phyloP scores from a whole-genome alignment of 2,113 vertebrate genomes.

The Cephalopholis sonnerati region DNA sequence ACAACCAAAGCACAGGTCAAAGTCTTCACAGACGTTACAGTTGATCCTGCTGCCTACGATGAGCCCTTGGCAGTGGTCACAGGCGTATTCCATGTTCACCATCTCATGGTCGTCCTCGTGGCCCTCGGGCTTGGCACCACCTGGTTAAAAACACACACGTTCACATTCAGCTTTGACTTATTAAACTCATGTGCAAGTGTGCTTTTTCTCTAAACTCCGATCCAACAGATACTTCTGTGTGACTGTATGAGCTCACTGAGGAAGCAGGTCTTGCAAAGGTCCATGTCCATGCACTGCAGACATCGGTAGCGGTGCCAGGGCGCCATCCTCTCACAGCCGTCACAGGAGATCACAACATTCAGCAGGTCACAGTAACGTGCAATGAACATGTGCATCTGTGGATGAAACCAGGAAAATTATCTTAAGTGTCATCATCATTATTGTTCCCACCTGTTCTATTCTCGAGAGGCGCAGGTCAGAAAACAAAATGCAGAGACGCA shows the following conservation, averaged over 20 bases:
- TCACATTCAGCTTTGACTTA: neutral
- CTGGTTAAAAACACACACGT: slow-evolving; percentile 72
- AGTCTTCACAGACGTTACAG: slow-evolving; percentile 97
- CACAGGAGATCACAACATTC: slow-evolving; percentile 97
- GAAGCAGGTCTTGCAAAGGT: slow-evolving; percentile 98
- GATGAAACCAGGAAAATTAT: neutral
- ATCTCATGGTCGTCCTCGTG: slow-evolving; percentile 98
- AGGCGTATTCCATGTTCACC: slow-evolving; percentile 98
- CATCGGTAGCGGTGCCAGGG: slow-evolving; percentile 98
- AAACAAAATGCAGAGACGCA: neutral
- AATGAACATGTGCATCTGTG: slow-evolving; percentile 99
- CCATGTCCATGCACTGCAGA: slow-evolving; percentile 97
- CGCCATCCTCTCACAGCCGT: slow-evolving; percentile 95
- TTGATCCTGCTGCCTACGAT: slow-evolving; percentile 97
- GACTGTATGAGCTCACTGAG: slow-evolving; percentile 86
- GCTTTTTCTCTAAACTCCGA: neutral
- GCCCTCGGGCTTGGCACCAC: slow-evolving; percentile 96
- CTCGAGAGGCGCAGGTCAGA: neutral
- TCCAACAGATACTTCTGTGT: neutral
- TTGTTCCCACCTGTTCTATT: neutral
- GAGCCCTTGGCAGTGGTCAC: slow-evolving; percentile 96
- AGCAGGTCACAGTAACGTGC: slow-evolving; percentile 97
- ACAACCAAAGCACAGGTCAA: slow-evolving; percentile 97
- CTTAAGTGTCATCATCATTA: neutral
- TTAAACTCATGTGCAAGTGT: no score